Evolutionary conservation across 2,113 vertebrate species (phyloP).

Genomic region (Bagarius yarrelli): DNA sequence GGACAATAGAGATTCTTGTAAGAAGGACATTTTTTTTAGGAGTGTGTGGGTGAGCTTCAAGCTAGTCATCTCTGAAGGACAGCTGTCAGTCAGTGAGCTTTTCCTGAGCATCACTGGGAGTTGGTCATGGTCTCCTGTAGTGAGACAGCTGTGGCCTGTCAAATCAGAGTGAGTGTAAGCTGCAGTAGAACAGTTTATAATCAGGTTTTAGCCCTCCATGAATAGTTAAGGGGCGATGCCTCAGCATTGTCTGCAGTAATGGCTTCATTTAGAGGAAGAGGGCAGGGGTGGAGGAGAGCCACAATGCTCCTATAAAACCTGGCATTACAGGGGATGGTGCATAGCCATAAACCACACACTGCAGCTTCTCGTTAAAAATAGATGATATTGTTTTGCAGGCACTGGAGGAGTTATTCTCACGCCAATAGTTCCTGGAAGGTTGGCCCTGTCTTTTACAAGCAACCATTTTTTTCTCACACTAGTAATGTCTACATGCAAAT

Average conservation of each 20-base stretch:
- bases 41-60: constrained; percentile 17
- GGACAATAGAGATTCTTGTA: background rate
- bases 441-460: constrained; percentile 4
- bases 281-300: constrained; percentile 36
- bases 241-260: constrained; percentile 44
- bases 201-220: constrained; percentile 40
- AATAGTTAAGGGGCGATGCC: constrained; percentile 36
- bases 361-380: constrained; percentile 45
- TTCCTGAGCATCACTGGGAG: background rate
- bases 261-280: constrained; percentile 43
- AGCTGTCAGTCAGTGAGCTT: constrained; percentile 20
- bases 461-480: background rate
- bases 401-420: constrained; percentile 22
- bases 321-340: constrained; percentile 18
- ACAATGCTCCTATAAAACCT: constrained; percentile 41
- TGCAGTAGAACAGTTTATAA: constrained; percentile 31
- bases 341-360: constrained; percentile 39
- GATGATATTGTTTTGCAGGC: constrained; percentile 43
- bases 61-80: constrained; percentile 5
- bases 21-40: background rate
- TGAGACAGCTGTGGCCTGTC: constrained; percentile 32
- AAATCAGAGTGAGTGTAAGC: constrained; percentile 25
- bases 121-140: constrained; percentile 11
- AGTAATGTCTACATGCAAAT: background rate
- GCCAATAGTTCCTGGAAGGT: constrained; percentile 26